Percentiles rank a stretch among this genome's conserved stretches.
phyloP scores from a whole-genome alignment of 2,113 vertebrate species.

The Ageneiosus marmoratus region DNA sequence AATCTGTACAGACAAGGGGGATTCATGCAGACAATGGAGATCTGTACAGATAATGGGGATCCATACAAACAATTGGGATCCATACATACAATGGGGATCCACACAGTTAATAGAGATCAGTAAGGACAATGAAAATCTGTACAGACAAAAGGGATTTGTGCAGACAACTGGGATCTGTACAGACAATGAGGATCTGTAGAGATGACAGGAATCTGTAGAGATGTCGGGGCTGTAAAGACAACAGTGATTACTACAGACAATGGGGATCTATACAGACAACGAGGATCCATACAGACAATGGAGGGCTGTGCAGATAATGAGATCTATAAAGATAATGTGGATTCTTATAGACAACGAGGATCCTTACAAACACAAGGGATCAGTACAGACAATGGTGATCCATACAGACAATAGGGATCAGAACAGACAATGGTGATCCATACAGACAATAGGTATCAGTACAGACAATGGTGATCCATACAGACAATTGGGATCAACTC shows the following conservation, averaged over 20 bases:
- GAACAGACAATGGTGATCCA: not conserved
- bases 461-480: no score
- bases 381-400: not conserved
- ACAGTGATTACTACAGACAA: not conserved
- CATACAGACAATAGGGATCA: not conserved
- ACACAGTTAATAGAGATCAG: no score
- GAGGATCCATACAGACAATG: not conserved
- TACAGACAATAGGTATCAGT: no score
- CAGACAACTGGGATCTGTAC: not conserved
- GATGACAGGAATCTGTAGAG: no score
- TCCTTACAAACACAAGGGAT: not conserved
- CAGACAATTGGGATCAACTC: no score
- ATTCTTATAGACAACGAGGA: not conserved
- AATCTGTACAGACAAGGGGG: not conserved
- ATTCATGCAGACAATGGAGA: no score
- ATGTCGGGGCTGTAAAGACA: no score
- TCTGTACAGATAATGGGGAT: no score
- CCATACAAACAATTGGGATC: not conserved
- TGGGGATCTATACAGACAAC: not conserved
- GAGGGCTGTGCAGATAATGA: no score
- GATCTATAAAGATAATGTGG: not conserved
- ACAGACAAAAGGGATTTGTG: not conserved
- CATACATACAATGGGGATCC: not conserved
- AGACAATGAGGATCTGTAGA: not conserved
- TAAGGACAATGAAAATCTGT: not conserved